These are phyloP conservation scores for Cebidichthys violaceus DNA, from an alignment of 2,113 vertebrate species.

Conservation along the genomic window DNA sequence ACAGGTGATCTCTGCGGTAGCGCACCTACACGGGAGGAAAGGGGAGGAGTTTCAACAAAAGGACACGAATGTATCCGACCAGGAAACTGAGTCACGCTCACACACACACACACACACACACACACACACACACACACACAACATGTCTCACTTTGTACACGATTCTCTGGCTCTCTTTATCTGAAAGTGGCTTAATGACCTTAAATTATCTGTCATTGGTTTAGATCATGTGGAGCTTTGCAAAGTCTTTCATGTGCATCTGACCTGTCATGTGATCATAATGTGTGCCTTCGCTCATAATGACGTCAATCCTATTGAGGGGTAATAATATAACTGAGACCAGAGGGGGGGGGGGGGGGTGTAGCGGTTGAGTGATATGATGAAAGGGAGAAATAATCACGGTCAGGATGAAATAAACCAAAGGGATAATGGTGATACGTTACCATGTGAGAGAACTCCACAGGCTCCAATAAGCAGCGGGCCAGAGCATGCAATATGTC, in stretches of 20 bases:
- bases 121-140: conserved; percentile 21
- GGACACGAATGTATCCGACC: background rate
- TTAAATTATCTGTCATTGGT: background rate
- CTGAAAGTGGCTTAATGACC: background rate
- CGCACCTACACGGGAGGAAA: conserved; percentile 86
- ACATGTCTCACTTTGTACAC: background rate
- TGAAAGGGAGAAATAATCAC: conserved; percentile 20
- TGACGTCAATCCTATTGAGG: background rate
- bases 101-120: conserved; percentile 21
- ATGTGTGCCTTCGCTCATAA: background rate
- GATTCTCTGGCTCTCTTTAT: background rate
- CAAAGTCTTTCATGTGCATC: background rate
- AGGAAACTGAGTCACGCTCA: conserved; percentile 5
- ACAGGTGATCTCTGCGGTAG: conserved; percentile 93
- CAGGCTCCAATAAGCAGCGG: conserved; percentile 61
- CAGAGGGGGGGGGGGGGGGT: background rate
- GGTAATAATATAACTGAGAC: background rate
- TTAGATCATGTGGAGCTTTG: background rate
- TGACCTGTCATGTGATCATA: conserved; percentile 6
- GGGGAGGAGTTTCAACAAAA: background rate
- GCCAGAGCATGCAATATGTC: conserved; percentile 69
- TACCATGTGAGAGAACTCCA: conserved; percentile 65
- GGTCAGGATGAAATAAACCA: background rate
- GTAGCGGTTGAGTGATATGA: background rate
- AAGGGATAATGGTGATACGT: conserved; percentile 38